phyloP scores from a whole-genome alignment of 2,113 vertebrate genomes.

The Odobenus rosmarus region DNA sequence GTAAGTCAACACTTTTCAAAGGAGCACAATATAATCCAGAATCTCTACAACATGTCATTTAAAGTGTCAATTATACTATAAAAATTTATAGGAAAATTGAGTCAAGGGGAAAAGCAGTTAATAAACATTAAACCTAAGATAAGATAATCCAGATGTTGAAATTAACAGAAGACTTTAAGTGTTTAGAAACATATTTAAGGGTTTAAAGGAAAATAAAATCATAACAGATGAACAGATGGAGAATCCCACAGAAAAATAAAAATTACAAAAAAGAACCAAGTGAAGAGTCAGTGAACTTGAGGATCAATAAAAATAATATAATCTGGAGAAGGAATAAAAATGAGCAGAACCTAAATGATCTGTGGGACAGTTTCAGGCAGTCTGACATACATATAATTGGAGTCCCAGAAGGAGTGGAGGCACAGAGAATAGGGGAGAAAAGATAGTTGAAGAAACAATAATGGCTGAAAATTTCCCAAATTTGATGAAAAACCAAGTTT shows the following conservation, averaged over 20 bases:
- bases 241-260: neutral
- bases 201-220: slow-evolving; percentile 4
- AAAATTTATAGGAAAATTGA: slow-evolving; percentile 25
- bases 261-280: slow-evolving; percentile 4
- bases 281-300: neutral
- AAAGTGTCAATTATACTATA: neutral
- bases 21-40: neutral
- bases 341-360: neutral
- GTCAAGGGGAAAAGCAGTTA: neutral
- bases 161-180: neutral
- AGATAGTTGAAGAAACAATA: neutral
- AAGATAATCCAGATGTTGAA: neutral
- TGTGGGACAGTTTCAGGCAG: neutral
- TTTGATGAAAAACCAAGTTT: neutral
- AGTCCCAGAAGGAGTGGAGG: neutral
- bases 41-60: neutral
- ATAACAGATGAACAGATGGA: neutral
- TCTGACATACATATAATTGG: neutral
- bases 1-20: neutral
- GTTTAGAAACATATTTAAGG: neutral
- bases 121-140: neutral
- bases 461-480: neutral
- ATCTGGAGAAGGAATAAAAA: neutral
- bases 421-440: neutral
- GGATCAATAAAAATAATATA: neutral